phyloP scores from a whole-genome alignment of 2,888 invertebrate species.

The Lepidocyrtinus sp. region DNA sequence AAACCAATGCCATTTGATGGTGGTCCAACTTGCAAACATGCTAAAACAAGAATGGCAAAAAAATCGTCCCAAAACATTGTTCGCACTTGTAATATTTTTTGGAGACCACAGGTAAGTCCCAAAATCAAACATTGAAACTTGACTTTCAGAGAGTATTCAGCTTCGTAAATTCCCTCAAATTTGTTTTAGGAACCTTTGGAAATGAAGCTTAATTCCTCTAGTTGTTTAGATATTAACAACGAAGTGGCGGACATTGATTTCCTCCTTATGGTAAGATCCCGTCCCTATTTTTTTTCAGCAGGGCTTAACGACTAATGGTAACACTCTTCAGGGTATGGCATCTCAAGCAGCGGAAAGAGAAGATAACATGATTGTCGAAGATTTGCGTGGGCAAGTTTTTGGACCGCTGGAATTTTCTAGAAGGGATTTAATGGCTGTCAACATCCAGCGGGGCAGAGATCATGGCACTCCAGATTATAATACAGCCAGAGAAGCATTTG shows the following conservation, averaged over 20 bases:
- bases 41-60: too few relatives aligned
- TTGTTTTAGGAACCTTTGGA: slow-evolving; percentile 62
- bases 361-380: slow-evolving; percentile 76
- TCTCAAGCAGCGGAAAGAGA: slow-evolving; percentile 74
- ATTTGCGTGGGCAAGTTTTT: slow-evolving; percentile 76
- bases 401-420: slow-evolving; percentile 77
- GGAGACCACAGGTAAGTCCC: slow-evolving; percentile 74
- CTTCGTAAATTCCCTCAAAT: not conserved
- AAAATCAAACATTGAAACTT: not conserved
- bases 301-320: too few relatives aligned
- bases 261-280: slow-evolving; percentile 74
- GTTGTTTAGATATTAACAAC: slow-evolving; percentile 23
- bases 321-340: slow-evolving; percentile 50
- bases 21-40: not conserved
- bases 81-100: slow-evolving; percentile 76
- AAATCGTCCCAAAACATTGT: slow-evolving; percentile 70
- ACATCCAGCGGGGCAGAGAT: slow-evolving; percentile 76
- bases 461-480: slow-evolving; percentile 78
- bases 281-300: not conserved
- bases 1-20: slow-evolving; percentile 67
- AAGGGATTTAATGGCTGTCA: slow-evolving; percentile 77
- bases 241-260: slow-evolving; percentile 74
- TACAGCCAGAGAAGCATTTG: slow-evolving; percentile 75
- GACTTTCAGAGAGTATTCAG: not conserved
- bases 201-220: slow-evolving; percentile 41